A percentile compares a stretch with the other conserved stretches of the same genome.
phyloP scores from a whole-genome alignment of 2,113 vertebrate genomes.

The Tautogolabrus adspersus region DNA sequence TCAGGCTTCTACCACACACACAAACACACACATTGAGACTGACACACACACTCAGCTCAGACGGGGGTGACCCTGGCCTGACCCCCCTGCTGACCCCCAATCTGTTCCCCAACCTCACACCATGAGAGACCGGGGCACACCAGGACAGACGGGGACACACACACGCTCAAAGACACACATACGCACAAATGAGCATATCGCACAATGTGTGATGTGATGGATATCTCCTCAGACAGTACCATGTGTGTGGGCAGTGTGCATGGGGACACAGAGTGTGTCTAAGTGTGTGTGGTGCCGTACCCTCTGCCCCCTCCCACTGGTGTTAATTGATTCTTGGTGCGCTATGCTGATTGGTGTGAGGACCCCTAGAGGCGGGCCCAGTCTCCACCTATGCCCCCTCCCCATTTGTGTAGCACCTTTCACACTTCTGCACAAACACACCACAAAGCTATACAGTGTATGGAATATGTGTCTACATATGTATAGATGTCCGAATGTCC shows the following conservation, averaged over 20 bases:
- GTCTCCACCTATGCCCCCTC: slow-evolving; percentile 74
- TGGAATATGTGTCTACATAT: slow-evolving; percentile 27
- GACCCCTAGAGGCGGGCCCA: slow-evolving; percentile 84
- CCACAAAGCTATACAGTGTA: slow-evolving; percentile 31
- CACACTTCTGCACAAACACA: slow-evolving; percentile 18
- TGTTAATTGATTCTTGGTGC: slow-evolving; percentile 88
- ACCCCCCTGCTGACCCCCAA: slow-evolving; percentile 86
- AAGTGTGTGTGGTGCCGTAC: slow-evolving; percentile 75
- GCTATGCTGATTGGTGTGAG: slow-evolving; percentile 88
- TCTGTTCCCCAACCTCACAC: slow-evolving; percentile 85
- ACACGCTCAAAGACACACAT: slow-evolving; percentile 66
- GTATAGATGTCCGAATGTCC: neutral
- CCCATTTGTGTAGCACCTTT: slow-evolving; percentile 65
- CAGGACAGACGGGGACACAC: slow-evolving; percentile 61
- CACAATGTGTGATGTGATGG: slow-evolving; percentile 76
- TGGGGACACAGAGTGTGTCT: slow-evolving; percentile 66
- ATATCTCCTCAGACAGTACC: slow-evolving; percentile 84
- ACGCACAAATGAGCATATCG: slow-evolving; percentile 66
- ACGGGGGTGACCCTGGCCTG: slow-evolving; percentile 84
- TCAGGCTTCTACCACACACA: slow-evolving; percentile 56
- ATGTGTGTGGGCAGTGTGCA: slow-evolving; percentile 78
- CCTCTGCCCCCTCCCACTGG: slow-evolving; percentile 87
- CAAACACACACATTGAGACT: slow-evolving; percentile 17
- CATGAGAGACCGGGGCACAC: slow-evolving; percentile 78
- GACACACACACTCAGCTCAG: slow-evolving; percentile 65